Evolutionary conservation across 2,113 vertebrate species (phyloP).

Genomic region (Pteruthius melanotis): DNA sequence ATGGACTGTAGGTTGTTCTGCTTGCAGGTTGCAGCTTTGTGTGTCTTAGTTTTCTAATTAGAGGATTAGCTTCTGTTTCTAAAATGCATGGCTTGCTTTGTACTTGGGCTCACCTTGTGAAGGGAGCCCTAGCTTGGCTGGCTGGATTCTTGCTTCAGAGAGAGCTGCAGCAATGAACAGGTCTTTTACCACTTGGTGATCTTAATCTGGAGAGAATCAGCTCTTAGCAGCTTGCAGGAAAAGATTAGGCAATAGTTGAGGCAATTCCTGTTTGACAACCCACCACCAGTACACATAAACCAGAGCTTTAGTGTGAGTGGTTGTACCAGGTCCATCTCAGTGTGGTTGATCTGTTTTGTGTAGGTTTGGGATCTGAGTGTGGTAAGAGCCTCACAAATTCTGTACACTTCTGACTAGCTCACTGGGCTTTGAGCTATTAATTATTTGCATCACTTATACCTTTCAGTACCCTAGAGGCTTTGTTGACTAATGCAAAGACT

Average conservation of each 20-base stretch:
- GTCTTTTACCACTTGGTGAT: slow-evolving; percentile 34
- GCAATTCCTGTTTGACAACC: background rate
- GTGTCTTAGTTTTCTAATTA: slow-evolving; percentile 19
- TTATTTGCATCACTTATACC: slow-evolving; percentile 27
- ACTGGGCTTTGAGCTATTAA: background rate
- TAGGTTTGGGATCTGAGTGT: background rate
- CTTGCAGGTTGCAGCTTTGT: slow-evolving; percentile 25
- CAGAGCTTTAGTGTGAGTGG: background rate
- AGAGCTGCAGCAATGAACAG: background rate
- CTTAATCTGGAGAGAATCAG: background rate
- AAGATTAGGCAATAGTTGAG: background rate
- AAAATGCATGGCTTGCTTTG: slow-evolving; percentile 44
- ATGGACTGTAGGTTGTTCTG: slow-evolving; percentile 5
- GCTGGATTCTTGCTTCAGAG: slow-evolving; percentile 3
- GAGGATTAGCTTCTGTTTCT: slow-evolving; percentile 27
- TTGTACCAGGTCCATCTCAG: background rate
- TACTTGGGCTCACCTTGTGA: slow-evolving; percentile 44
- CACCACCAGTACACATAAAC: background rate
- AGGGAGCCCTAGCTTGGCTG: background rate
- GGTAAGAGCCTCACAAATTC: background rate
- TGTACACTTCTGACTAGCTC: background rate
- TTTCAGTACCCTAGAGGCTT: slow-evolving; percentile 48
- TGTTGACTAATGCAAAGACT: slow-evolving; percentile 38
- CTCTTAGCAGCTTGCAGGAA: background rate
- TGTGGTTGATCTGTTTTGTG: background rate